Evolutionary conservation across 2,888 invertebrate species (phyloP).

Genomic region (Tipula helvola): DNA sequence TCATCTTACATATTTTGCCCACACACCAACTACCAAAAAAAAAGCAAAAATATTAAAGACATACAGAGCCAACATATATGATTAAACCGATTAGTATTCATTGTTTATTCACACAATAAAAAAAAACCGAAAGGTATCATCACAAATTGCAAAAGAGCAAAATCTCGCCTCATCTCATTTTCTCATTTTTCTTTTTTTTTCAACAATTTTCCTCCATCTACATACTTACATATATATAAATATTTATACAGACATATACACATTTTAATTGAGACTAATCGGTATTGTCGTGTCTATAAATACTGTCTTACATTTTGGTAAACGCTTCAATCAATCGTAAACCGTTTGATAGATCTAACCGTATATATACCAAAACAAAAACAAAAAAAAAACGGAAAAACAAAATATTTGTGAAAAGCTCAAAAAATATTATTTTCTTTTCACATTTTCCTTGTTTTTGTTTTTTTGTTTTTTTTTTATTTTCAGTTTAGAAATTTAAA

Average conservation of each 20-base stretch:
- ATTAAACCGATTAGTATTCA: background rate
- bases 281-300: conserved; percentile 5
- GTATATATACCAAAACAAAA: background rate
- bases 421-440: background rate
- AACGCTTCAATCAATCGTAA: conserved; percentile 6
- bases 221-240: background rate
- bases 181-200: background rate
- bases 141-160: background rate
- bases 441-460: background rate
- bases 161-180: background rate
- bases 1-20: background rate
- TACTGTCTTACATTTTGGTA: background rate
- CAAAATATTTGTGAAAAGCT: background rate
- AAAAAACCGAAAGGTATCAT: background rate
- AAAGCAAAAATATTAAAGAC: background rate
- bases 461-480: background rate
- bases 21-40: too few relatives aligned
- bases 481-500: background rate
- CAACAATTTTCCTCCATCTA: background rate
- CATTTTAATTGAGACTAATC: conserved; percentile 7
- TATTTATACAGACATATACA: background rate
- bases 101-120: background rate
- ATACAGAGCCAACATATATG: background rate
- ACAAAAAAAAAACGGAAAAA: background rate
- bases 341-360: background rate